Conservation (phyloP, 2,888 invertebrate species). For the Drosophila mimetica region DNA sequence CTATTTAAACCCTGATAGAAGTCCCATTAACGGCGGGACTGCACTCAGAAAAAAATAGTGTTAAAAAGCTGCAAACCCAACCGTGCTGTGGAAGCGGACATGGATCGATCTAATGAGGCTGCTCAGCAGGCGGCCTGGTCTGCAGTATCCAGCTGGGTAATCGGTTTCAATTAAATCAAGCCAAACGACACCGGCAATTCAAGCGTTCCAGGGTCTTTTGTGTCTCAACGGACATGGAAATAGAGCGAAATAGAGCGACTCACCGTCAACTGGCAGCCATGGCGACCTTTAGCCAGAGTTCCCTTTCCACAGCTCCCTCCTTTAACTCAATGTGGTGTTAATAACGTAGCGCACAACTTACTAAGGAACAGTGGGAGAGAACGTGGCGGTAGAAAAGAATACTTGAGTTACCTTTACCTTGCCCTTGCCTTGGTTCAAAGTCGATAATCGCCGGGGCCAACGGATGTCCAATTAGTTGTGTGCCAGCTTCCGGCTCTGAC, state of each 20-base stretch:
- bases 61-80: neutral
- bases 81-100: conserved; percentile 13
- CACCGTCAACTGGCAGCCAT: conserved; percentile 10
- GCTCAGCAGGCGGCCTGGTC: conserved; percentile 46
- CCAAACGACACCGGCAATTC: conserved; percentile 75
- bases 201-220: conserved; percentile 63
- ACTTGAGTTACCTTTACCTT: conserved; percentile 60
- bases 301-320: conserved; percentile 34
- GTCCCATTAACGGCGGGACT: neutral
- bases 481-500: conserved; percentile 76
- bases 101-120: conserved; percentile 75
- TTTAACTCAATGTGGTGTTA: conserved; percentile 77
- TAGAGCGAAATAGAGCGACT: conserved; percentile 46
- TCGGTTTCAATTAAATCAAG: conserved; percentile 83
- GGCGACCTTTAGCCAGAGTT: conserved; percentile 54
- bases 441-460: conserved; percentile 79
- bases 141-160: conserved; percentile 78
- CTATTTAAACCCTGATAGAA: conserved; percentile 42
- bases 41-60: neutral
- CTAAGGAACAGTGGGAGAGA: conserved; percentile 30
- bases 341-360: conserved; percentile 79
- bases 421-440: conserved; percentile 32
- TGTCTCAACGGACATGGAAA: conserved; percentile 33
- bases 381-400: conserved; percentile 46
- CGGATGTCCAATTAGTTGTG: conserved; percentile 83